A percentile compares a stretch with the other conserved stretches of the same genome.
Evolutionary conservation across 2,888 invertebrate genomes (phyloP).

Genomic region (Caenorhabditis japonica): DNA sequence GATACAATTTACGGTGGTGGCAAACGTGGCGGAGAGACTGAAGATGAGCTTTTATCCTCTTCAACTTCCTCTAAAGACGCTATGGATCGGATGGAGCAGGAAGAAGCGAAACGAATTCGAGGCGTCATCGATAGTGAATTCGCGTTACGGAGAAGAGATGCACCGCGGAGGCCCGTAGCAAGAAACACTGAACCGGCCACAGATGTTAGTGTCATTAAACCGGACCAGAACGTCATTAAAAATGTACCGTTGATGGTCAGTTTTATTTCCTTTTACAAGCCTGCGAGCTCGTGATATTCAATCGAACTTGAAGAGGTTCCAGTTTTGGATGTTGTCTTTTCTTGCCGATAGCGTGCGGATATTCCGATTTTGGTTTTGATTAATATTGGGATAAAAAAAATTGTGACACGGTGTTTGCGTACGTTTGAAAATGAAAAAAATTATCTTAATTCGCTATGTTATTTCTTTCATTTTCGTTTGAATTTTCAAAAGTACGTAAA

Average conservation of each 20-base stretch:
- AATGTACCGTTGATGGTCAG: conserved; percentile 27
- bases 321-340: too few relatives aligned
- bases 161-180: neutral
- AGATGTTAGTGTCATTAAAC: conserved; percentile 36
- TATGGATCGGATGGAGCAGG: conserved; percentile 55
- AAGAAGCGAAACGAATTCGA: conserved; percentile 79
- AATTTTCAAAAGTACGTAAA: too few relatives aligned
- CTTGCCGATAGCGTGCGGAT: too few relatives aligned
- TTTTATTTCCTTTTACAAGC: too few relatives aligned
- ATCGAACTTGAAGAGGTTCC: too few relatives aligned
- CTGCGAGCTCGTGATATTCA: too few relatives aligned
- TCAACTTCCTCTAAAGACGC: conserved; percentile 48
- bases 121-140: conserved; percentile 53
- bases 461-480: too few relatives aligned
- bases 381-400: too few relatives aligned
- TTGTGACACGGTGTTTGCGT: too few relatives aligned
- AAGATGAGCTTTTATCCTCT: conserved; percentile 43
- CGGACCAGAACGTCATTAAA: conserved; percentile 26
- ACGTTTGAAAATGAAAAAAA: too few relatives aligned
- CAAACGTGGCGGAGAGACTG: conserved; percentile 47
- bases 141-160: conserved; percentile 45
- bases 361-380: too few relatives aligned
- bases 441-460: too few relatives aligned
- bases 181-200: conserved; percentile 11
- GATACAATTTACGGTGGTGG: conserved; percentile 36